Base-by-base conservation (phyloP, 2,888 invertebrate species). In the Leptopterna dolabrata region DNA sequence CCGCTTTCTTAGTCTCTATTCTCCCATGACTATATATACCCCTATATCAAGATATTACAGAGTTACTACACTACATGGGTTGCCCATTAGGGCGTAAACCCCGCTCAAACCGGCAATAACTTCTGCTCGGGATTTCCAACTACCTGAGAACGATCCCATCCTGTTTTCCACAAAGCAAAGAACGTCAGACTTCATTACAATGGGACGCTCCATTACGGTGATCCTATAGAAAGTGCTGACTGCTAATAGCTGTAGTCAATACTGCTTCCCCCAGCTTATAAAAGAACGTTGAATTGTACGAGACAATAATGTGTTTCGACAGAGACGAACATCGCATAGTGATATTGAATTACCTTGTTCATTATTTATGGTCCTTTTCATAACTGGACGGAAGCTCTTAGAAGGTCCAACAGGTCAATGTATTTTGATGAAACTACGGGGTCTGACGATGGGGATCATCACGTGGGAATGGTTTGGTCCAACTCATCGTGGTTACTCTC, bases 31-130 rank as follows among this genome's bases (percentile, higher is more conserved):
- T 78, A 78, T 36, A 78, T 36, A 36, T 76, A 24, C 24, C 83
- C 29, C 83, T 83, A 70, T 70, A 83, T 83, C 83, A 83, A 83
- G 83, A 83, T 83, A 83, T 83, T 83, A 70, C 63, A 70, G 83
- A 83, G 83, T 83, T 83, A 83, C 83, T 83, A 70, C 24, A 70
- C 70, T 70, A 83, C 83, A 83, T 43, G 83, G 71, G 47, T 83
- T 83, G 83, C 63, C 83, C 83, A 83, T 83, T 83, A 83, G 83
- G 19, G 41, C 41, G 11, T 43, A 45, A 78, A 45, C 78, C 78
- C 78, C 45, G 45, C 78, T 78, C 83, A 63, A 70, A 83, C 71
- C 19, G 63, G 83, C 83, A 70, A 83, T 83, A 83, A 70, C 83
- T 83, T 83, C 70, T 19, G 83, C 83, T 63, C 41, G 83, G 83